A percentile compares a stretch with the other conserved stretches of the same genome.
phyloP scores from a whole-genome alignment of 1,140 invertebrate genomes.

The Ceratosolen solmsi region DNA sequence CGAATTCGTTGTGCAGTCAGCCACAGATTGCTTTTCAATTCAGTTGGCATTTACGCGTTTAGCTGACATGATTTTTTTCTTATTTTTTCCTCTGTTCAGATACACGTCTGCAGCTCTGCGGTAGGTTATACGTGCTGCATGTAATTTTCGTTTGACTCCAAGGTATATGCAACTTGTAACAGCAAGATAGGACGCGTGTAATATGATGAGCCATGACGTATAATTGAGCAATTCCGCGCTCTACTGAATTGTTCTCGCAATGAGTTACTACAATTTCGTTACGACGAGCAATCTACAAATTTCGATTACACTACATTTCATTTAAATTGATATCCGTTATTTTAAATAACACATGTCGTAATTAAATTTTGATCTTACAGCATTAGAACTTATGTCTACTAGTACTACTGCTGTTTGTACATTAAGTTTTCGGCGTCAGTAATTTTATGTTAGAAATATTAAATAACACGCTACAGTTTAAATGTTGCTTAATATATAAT shows the following conservation, averaged over 20 bases:
- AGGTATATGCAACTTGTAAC: background rate
- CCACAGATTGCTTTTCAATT: slow-evolving; percentile 28
- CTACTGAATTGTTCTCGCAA: background rate
- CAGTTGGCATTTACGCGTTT: background rate
- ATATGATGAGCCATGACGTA: background rate
- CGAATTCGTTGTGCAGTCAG: slow-evolving; percentile 11
- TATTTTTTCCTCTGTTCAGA: background rate
- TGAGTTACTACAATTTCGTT: background rate
- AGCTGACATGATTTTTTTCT: background rate
- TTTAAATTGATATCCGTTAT: background rate
- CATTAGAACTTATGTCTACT: no score
- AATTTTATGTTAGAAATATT: no score
- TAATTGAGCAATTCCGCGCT: slow-evolving; percentile 26
- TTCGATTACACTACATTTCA: background rate
- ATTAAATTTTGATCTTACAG: no score
- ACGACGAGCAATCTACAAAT: background rate
- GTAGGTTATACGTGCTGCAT: background rate
- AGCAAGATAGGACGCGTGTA: background rate
- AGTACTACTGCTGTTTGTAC: no score
- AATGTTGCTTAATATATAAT: no score
- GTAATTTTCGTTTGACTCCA: slow-evolving; percentile 24
- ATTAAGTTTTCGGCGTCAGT: no score
- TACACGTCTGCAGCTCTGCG: background rate
- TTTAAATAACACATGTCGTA: no score
- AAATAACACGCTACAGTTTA: no score